Conservation (phyloP, 2,113 vertebrate genomes). For the Nothocercus julius region DNA sequence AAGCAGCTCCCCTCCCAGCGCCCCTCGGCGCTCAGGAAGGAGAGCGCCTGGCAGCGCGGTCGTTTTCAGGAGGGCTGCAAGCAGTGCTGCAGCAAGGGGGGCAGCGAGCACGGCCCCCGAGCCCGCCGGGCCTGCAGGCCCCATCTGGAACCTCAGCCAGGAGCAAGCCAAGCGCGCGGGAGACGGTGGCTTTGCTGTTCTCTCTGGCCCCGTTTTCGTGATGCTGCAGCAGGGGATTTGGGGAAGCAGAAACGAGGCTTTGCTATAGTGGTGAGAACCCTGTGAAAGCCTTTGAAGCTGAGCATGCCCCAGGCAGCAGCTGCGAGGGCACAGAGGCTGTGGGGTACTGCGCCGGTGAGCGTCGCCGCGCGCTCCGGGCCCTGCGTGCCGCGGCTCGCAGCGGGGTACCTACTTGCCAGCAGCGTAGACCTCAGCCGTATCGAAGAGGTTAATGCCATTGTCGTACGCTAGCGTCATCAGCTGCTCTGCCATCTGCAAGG, state of each 20-base stretch:
- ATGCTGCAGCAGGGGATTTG: background rate
- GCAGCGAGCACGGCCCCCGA: too few relatives aligned
- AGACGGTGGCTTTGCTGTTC: too few relatives aligned
- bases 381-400: too few relatives aligned
- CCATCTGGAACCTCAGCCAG: too few relatives aligned
- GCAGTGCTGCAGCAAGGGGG: too few relatives aligned
- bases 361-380: background rate
- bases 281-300: background rate
- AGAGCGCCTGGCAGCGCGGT: too few relatives aligned
- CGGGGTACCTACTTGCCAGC: slow-evolving; percentile 92
- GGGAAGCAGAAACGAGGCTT: background rate
- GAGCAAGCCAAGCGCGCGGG: too few relatives aligned
- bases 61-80: too few relatives aligned
- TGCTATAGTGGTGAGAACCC: background rate
- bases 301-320: background rate
- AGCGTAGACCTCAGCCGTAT: slow-evolving; percentile 97
- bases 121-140: too few relatives aligned
- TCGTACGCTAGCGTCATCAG: slow-evolving; percentile 98
- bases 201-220: background rate
- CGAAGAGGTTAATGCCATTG: slow-evolving; percentile 99
- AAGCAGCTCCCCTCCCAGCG: too few relatives aligned
- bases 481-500: slow-evolving; percentile 94
- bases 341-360: background rate
- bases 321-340: background rate
- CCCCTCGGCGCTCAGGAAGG: too few relatives aligned